These are phyloP conservation scores for Typhlichthys eigenmanni DNA, from an alignment of 2,797 vertebrate genomes.

Conservation along the genomic window DNA sequence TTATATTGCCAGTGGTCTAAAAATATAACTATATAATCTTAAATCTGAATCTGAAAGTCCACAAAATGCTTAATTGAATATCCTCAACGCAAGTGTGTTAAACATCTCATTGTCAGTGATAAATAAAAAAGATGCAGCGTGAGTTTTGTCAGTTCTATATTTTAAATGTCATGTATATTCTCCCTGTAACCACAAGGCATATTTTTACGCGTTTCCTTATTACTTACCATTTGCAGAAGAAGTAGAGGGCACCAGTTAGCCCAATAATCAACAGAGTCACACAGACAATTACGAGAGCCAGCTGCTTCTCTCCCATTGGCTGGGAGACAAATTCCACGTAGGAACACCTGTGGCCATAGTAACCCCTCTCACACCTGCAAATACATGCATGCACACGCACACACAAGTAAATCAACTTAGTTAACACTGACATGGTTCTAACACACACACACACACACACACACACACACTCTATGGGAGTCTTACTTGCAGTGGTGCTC, in stretches of 20 bases:
- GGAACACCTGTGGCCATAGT: conserved; percentile 62
- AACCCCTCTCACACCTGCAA: conserved; percentile 68
- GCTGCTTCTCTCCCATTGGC: conserved; percentile 54
- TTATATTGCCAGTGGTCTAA: too few relatives aligned
- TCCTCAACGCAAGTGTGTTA: too few relatives aligned
- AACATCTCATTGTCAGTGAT: too few relatives aligned
- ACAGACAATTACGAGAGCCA: conserved; percentile 59
- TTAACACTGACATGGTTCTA: neutral
- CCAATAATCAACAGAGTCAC: conserved; percentile 59
- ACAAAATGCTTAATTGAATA: too few relatives aligned
- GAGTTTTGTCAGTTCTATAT: too few relatives aligned
- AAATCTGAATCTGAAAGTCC: too few relatives aligned
- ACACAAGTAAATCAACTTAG: neutral
- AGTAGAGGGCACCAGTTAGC: conserved; percentile 59
- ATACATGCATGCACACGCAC: conserved; percentile 12
- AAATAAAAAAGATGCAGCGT: too few relatives aligned
- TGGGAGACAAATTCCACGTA: conserved; percentile 35
- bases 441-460: neutral
- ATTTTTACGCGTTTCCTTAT: neutral
- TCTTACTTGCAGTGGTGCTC: conserved; percentile 70
- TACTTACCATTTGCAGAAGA: conserved; percentile 68
- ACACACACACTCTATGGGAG: conserved; percentile 11
- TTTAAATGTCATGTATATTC: too few relatives aligned
- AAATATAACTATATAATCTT: too few relatives aligned
- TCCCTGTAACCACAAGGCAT: too few relatives aligned